Evolutionary conservation across 2,113 vertebrate species (phyloP).

Genomic region (Grammomys surdaster): DNA sequence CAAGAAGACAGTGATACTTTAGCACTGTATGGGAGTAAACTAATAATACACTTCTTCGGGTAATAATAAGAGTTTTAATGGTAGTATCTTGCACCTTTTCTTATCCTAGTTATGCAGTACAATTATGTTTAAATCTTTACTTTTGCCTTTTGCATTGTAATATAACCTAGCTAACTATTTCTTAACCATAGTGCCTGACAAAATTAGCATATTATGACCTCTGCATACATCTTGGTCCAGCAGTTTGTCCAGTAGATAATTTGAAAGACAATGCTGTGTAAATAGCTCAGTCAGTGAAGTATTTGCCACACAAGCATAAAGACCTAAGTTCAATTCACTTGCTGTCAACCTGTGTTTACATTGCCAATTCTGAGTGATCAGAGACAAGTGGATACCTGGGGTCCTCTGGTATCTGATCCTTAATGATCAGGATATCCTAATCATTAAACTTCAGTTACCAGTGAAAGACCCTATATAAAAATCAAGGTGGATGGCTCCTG

Average conservation of each 20-base stretch:
- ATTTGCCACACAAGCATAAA: neutral
- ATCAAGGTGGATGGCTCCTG: neutral
- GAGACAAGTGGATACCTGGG: no score
- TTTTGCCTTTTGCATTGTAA: constrained; percentile 40
- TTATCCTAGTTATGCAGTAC: constrained; percentile 13
- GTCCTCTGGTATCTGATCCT: neutral
- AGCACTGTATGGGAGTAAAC: constrained; percentile 47
- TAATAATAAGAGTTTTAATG: constrained; percentile 43
- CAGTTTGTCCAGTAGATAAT: constrained; percentile 39
- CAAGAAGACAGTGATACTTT: constrained; percentile 64
- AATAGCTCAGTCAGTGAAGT: neutral
- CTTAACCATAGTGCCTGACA: constrained; percentile 45
- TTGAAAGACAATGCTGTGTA: neutral
- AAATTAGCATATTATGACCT: constrained; percentile 29
- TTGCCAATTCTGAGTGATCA: neutral
- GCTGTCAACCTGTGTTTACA: neutral
- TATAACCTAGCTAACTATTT: constrained; percentile 52
- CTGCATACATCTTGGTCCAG: neutral
- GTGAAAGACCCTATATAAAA: no score
- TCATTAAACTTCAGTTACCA: neutral
- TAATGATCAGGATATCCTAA: neutral
- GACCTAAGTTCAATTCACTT: neutral
- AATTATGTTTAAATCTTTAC: constrained; percentile 36
- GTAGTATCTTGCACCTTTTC: constrained; percentile 17
- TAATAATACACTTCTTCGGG: constrained; percentile 50